A percentile compares a stretch with the other conserved stretches of the same genome.
Conservation (phyloP, 2,888 invertebrate genomes). For the Salpingus planirostris region DNA sequence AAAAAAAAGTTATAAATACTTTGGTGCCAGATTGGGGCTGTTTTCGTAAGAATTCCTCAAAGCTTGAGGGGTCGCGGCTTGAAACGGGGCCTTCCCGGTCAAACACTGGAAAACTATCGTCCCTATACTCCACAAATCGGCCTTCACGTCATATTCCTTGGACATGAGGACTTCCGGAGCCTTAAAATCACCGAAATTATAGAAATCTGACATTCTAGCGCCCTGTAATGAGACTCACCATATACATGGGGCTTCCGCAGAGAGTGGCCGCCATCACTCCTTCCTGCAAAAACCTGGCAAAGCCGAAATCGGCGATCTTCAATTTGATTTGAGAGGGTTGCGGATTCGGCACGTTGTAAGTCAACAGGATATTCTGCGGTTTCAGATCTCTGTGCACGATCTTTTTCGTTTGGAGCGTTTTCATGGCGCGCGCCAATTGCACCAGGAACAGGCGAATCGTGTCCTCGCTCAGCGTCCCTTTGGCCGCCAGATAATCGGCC, state of each 20-base stretch:
- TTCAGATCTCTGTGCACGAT: slow-evolving; percentile 98
- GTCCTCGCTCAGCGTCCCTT: slow-evolving; percentile 93
- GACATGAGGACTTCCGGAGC: slow-evolving; percentile 99
- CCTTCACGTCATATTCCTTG: slow-evolving; percentile 95
- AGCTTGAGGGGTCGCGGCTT: slow-evolving; percentile 95
- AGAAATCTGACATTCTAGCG: neutral
- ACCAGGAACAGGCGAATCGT: slow-evolving; percentile 91
- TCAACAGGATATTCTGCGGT: slow-evolving; percentile 96
- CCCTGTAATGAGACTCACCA: slow-evolving; percentile 62
- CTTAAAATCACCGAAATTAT: slow-evolving; percentile 40
- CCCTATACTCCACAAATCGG: slow-evolving; percentile 98
- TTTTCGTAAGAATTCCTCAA: slow-evolving; percentile 95
- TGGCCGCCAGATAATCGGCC: slow-evolving; percentile 92
- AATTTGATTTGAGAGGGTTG: slow-evolving; percentile 80
- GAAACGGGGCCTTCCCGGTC: slow-evolving; percentile 97
- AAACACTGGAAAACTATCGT: slow-evolving; percentile 88
- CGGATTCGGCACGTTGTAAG: slow-evolving; percentile 66
- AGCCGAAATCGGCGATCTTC: slow-evolving; percentile 99
- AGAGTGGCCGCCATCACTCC: slow-evolving; percentile 99
- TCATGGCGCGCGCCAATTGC: slow-evolving; percentile 95
- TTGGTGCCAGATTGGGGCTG: slow-evolving; percentile 81
- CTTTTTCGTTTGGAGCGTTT: slow-evolving; percentile 92
- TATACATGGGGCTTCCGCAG: slow-evolving; percentile 99
- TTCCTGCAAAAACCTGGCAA: slow-evolving; percentile 95
- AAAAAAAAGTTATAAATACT: slow-evolving; percentile 49